Percentiles rank a stretch among this genome's conserved stretches.
phyloP scores from a whole-genome alignment of 2,888 invertebrate genomes.

The Pteria penguin region DNA sequence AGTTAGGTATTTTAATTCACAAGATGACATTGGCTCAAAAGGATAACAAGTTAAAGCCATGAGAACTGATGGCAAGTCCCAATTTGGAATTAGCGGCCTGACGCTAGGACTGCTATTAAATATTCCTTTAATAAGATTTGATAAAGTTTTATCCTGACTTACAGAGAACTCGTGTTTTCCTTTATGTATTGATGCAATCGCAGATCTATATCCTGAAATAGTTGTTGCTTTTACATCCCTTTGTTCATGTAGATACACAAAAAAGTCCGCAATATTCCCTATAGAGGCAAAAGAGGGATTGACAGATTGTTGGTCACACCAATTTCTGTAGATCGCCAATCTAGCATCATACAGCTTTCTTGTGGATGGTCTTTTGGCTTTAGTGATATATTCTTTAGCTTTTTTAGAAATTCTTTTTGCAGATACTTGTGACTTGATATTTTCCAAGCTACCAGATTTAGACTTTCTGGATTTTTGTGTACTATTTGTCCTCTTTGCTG shows the following conservation, averaged over 20 bases:
- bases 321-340: conserved; percentile 41
- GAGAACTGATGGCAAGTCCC: conserved; percentile 29
- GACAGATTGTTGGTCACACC: conserved; percentile 45
- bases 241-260: conserved; percentile 9
- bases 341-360: conserved; percentile 40
- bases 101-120: conserved; percentile 12
- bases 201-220: conserved; percentile 26
- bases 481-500: not conserved
- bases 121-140: conserved; percentile 17
- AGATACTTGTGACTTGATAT: not conserved
- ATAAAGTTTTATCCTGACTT: conserved; percentile 3
- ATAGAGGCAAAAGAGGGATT: conserved; percentile 41
- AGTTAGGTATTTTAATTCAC: conserved; percentile 10
- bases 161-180: not conserved
- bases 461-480: not conserved
- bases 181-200: conserved; percentile 7
- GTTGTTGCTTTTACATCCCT: conserved; percentile 7
- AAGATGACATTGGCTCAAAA: not conserved
- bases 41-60: not conserved
- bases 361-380: conserved; percentile 43
- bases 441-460: conserved; percentile 5
- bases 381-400: conserved; percentile 32
- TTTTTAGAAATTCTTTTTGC: conserved; percentile 39
- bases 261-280: conserved; percentile 33
- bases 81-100: conserved; percentile 19